These are phyloP conservation scores for Platichthys flesus DNA, from an alignment of 2,113 vertebrate species.

Conservation along the genomic window DNA sequence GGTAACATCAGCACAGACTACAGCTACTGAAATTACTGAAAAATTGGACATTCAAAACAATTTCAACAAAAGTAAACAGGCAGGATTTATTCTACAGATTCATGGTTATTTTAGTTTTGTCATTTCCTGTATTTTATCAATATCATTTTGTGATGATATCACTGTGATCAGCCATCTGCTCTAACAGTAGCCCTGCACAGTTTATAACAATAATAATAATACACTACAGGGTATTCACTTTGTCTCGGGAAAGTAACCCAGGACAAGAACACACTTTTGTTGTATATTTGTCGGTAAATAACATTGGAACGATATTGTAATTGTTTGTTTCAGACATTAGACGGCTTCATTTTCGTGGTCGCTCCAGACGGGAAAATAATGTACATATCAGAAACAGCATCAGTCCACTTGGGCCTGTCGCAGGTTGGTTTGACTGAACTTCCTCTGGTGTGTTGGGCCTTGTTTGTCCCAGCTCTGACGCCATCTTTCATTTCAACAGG, in stretches of 20 bases:
- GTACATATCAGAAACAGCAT: constrained; percentile 99
- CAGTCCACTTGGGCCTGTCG: constrained; percentile 96
- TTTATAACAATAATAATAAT: not conserved
- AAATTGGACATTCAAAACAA: not conserved
- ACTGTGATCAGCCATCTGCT: not conserved
- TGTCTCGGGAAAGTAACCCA: not conserved
- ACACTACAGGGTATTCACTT: not conserved
- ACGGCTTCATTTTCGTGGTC: constrained; percentile 99
- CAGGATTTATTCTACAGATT: not conserved
- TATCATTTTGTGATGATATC: not conserved
- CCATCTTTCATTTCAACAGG: constrained; percentile 83
- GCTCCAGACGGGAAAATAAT: constrained; percentile 99
- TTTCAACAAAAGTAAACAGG: not conserved
- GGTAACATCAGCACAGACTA: not conserved
- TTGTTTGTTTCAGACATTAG: constrained; percentile 87
- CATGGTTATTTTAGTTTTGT: not conserved
- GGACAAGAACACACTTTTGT: not conserved
- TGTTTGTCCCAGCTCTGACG: constrained; percentile 32
- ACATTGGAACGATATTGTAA: not conserved
- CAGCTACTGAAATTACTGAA: not conserved
- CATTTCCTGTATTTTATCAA: not conserved
- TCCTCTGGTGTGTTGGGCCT: not conserved
- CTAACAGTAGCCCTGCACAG: too few relatives aligned
- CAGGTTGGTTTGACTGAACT: constrained; percentile 84
- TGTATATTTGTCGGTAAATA: not conserved